Conservation (phyloP, 2,113 vertebrate species). For the Meleagris gallopavo region DNA sequence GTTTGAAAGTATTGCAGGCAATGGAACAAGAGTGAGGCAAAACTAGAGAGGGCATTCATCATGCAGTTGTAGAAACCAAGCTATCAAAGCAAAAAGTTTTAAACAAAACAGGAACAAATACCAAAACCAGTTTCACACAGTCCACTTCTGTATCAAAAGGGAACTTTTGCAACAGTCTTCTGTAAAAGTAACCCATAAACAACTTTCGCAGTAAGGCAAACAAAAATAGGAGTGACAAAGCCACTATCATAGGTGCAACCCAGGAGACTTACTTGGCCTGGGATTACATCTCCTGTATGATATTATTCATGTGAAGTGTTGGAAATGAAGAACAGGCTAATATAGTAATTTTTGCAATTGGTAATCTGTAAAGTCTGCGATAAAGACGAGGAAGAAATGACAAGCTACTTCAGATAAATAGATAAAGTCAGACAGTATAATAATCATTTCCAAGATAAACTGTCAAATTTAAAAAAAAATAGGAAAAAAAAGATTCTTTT, state of each 20-base stretch:
- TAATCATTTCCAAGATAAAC: background rate
- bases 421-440: background rate
- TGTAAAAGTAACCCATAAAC: background rate
- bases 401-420: background rate
- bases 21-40: background rate
- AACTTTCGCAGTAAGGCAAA: background rate
- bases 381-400: background rate
- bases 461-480: background rate
- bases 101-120: background rate
- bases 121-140: background rate
- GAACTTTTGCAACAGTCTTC: background rate
- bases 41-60: background rate
- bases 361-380: background rate
- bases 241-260: background rate
- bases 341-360: background rate
- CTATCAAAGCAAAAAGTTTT: background rate
- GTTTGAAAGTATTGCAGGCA: background rate
- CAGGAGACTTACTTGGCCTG: background rate
- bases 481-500: background rate
- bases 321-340: slow-evolving; percentile 20
- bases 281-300: background rate
- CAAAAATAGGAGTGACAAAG: background rate
- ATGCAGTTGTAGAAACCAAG: background rate
- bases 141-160: accelerated
- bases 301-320: slow-evolving; percentile 8